Percentiles rank a stretch among this genome's conserved stretches.
phyloP scores from a whole-genome alignment of 2,797 vertebrate species.

The Darevskia mixta region DNA sequence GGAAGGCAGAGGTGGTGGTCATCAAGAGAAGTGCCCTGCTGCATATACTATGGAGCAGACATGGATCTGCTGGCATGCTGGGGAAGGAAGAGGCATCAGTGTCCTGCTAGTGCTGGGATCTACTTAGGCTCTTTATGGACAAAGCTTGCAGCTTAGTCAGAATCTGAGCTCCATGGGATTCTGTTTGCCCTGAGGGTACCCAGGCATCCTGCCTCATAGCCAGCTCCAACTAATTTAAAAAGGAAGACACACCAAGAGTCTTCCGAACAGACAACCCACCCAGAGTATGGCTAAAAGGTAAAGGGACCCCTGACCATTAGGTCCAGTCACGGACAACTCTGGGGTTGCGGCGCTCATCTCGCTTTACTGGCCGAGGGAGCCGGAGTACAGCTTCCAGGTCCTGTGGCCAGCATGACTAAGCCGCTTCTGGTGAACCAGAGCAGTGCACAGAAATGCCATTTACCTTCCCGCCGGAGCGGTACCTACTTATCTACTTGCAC shows the following conservation, averaged over 20 bases:
- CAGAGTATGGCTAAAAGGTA: background rate
- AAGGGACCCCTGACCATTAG: no score
- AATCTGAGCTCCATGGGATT: background rate
- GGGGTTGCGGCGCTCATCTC: no score
- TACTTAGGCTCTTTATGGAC: background rate
- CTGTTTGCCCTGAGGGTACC: background rate
- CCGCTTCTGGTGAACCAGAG: no score
- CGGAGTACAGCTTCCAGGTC: no score
- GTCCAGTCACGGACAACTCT: no score
- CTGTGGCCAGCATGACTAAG: no score
- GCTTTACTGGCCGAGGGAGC: no score
- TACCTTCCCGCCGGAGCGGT: no score
- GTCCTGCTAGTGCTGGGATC: background rate
- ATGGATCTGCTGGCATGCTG: background rate
- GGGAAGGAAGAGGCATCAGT: background rate
- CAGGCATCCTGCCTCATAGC: background rate
- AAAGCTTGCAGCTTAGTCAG: background rate
- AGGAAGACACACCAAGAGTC: background rate
- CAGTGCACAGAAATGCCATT: no score
- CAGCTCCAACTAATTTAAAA: background rate
- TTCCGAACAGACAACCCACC: background rate
- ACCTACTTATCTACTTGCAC: no score
- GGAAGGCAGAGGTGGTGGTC: background rate
- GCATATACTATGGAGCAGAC: background rate
- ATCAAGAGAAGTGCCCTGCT: background rate